Conservation (phyloP, 2,113 vertebrate genomes). For the Axis porcinus region DNA sequence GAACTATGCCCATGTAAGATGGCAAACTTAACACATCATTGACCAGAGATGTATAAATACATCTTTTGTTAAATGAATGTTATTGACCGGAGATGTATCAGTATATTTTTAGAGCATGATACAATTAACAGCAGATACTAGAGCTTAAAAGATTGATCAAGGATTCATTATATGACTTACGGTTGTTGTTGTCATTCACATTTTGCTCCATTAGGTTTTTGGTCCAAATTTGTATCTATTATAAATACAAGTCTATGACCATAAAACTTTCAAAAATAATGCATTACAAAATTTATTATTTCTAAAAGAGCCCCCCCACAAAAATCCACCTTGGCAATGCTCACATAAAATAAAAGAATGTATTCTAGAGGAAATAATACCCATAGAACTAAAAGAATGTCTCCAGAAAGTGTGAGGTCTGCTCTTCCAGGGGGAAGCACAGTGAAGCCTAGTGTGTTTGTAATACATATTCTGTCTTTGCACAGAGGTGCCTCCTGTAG, state of each 20-base stretch:
- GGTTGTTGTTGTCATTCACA: not conserved
- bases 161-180: not conserved
- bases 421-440: not conserved
- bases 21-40: not conserved
- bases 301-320: not conserved
- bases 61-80: not conserved
- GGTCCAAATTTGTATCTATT: not conserved
- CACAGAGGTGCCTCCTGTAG: not conserved
- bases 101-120: not conserved
- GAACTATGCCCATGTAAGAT: not conserved
- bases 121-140: not conserved
- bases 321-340: not conserved
- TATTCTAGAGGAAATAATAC: not conserved
- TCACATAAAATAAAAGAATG: not conserved
- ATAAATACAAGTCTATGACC: not conserved
- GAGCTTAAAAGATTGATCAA: not conserved
- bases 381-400: not conserved
- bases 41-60: not conserved
- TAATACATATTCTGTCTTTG: not conserved
- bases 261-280: not conserved
- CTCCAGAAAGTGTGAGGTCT: not conserved
- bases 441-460: not conserved
- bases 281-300: not conserved
- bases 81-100: not conserved
- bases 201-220: not conserved